These are phyloP conservation scores for Neolamprologus longior DNA, from an alignment of 2,113 vertebrate genomes.

Conservation along the genomic window DNA sequence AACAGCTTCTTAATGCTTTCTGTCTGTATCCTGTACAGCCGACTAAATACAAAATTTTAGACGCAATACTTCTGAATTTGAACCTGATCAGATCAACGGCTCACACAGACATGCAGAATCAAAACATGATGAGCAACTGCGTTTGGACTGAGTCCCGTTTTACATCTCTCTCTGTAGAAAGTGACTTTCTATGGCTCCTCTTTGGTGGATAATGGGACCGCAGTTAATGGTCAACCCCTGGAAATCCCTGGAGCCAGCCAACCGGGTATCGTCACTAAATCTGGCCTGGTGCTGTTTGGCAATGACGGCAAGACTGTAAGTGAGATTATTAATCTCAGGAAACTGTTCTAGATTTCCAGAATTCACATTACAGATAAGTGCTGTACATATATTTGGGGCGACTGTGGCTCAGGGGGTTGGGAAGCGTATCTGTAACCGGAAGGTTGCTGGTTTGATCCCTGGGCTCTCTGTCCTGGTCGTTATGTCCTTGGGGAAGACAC, in stretches of 20 bases:
- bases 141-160: background rate
- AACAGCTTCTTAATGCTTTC: background rate
- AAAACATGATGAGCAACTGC: background rate
- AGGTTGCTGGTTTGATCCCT: no score
- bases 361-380: background rate
- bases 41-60: rapidly evolving
- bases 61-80: background rate
- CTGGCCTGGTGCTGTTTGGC: slow-evolving; percentile 78
- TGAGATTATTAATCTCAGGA: background rate
- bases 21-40: rapidly evolving
- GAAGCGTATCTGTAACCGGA: no score
- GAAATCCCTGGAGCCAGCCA: slow-evolving; percentile 72
- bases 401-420: no score
- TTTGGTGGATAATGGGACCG: slow-evolving; percentile 47
- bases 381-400: background rate
- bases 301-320: slow-evolving; percentile 74
- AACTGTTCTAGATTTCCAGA: background rate
- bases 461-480: no score
- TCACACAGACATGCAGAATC: background rate
- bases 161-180: slow-evolving; percentile 57
- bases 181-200: slow-evolving; percentile 81
- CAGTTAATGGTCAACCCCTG: slow-evolving; percentile 64
- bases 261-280: slow-evolving; percentile 72
- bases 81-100: background rate
- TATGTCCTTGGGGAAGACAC: no score